A percentile compares a stretch with the other conserved stretches of the same genome.
Evolutionary conservation across 2,888 invertebrate genomes (phyloP).

Genomic region (Amaurobius ferox): DNA sequence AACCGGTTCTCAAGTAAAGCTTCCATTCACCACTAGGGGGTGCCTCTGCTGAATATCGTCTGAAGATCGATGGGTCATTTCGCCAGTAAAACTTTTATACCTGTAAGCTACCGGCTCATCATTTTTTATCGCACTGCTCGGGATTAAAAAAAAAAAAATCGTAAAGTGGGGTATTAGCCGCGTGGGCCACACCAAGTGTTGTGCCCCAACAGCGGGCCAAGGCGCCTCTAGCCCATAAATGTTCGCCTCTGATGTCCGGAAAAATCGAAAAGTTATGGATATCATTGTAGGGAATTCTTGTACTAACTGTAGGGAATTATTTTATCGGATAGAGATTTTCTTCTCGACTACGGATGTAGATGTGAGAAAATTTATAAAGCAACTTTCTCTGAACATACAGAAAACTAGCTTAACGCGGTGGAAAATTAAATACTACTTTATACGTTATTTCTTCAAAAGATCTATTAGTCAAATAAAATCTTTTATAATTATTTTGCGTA

Average conservation of each 20-base stretch:
- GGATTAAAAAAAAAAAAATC: neutral
- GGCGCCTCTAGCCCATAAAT: slow-evolving; percentile 61
- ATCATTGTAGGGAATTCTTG: slow-evolving; percentile 1
- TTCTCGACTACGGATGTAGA: no score
- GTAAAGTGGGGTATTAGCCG: slow-evolving; percentile 61
- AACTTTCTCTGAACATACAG: no score
- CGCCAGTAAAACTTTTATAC: slow-evolving; percentile 25
- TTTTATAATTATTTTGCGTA: no score
- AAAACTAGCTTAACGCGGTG: no score
- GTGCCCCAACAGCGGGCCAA: slow-evolving; percentile 49
- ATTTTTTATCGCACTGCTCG: slow-evolving; percentile 6
- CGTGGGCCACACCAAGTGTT: slow-evolving; percentile 39
- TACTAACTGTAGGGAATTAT: neutral
- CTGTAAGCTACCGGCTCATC: slow-evolving; percentile 55
- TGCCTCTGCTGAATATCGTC: neutral
- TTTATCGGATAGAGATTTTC: neutral
- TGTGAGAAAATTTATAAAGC: no score
- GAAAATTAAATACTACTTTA: no score
- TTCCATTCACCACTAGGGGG: no score
- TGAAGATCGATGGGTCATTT: slow-evolving; percentile 24
- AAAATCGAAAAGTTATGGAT: slow-evolving; percentile 51
- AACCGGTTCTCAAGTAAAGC: no score
- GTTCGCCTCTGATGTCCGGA: slow-evolving; percentile 25
- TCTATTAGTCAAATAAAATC: no score
- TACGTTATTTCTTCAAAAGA: no score